Evolutionary conservation across 2,888 invertebrate genomes (phyloP), one percentile per base, ranked within the genome.

Genomic region (Galeopsomyia nigrocyanea): DNA sequence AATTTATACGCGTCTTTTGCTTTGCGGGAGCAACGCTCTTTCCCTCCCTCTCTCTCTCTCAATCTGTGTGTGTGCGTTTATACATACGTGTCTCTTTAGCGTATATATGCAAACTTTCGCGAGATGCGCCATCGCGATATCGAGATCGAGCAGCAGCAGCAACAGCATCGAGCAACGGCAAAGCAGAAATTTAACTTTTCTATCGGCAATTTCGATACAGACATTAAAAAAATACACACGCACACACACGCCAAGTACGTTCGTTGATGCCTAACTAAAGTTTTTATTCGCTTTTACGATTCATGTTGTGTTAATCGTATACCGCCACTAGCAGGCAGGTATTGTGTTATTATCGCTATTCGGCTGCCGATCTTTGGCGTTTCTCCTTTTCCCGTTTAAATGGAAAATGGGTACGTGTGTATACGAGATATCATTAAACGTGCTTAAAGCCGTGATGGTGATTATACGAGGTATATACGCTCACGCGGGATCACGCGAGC

Each of bases 1-100:
- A 83, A 85, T 83, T 85, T 85, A 84, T 82, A 80, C 79, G 39
- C 13, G 39, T 7, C 39, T 39, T 13, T 39, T 39, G 39, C 39
- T 39, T 39, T 76, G 76, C 79, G 81, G 80, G 82, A 81, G 80
- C 81, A 79, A 80, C 79, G 83, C 83, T 85, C 82, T 85, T 84
- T 26, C 60, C 39, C 17, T 1, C 10, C 6, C 53, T 14, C 16
- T 10, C 58, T 47, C 53, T 9, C 22, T 56, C 31, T 16, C 50
- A 17, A 2, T 26, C 26, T 53, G 39, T 49, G 2, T 1, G 9
- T 10, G 14, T 49, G 16, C 16, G 21, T 22, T 21, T 26, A 9
- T 22, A 49, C 60, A 26, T 26, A 26, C 39, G 39, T 10, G 13
- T 13, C 39, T 39, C 39, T 39, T 39, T 39, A 39, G 39, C 39